A percentile compares a stretch with the other conserved stretches of the same genome.
Conservation (phyloP, 2,888 invertebrate species). For the Dinocampus coccinellae region DNA sequence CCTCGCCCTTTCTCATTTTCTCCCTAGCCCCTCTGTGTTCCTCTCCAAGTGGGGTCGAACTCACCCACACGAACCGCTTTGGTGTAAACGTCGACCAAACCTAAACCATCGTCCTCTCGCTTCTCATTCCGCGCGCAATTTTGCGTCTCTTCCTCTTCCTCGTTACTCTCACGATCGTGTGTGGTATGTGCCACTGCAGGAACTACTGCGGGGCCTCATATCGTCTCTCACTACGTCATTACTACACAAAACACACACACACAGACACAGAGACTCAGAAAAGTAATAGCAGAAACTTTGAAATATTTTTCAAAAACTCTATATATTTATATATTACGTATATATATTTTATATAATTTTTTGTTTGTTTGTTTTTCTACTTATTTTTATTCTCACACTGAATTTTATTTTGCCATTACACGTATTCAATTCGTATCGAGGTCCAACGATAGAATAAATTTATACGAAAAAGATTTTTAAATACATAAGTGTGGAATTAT, state of each 20-base stretch:
- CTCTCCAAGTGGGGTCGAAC: constrained; percentile 52
- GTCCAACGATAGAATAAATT: constrained; percentile 19
- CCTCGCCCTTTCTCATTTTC: constrained; percentile 29
- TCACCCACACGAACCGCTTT: constrained; percentile 52
- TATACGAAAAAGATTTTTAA: background rate
- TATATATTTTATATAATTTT: too few species aligned
- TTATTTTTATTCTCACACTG: too few species aligned
- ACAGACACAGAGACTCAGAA: too few species aligned
- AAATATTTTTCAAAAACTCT: too few species aligned
- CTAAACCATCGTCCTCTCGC: constrained; percentile 51
- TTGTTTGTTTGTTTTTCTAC: too few species aligned
- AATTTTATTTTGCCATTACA: too few species aligned
- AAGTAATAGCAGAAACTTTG: too few species aligned
- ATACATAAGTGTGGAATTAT: background rate
- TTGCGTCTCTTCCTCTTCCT: constrained; percentile 32
- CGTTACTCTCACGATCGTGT: constrained; percentile 3
- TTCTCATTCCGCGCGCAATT: constrained; percentile 40
- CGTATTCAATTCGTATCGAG: too few species aligned
- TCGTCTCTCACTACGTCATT: background rate
- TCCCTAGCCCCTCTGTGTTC: constrained; percentile 40
- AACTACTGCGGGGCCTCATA: constrained; percentile 20
- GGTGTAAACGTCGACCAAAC: constrained; percentile 57
- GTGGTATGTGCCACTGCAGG: constrained; percentile 11
- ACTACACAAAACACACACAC: too few species aligned
- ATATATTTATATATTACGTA: too few species aligned